Conservation (phyloP, 1,140 invertebrate species). For the Aplysia californica region DNA sequence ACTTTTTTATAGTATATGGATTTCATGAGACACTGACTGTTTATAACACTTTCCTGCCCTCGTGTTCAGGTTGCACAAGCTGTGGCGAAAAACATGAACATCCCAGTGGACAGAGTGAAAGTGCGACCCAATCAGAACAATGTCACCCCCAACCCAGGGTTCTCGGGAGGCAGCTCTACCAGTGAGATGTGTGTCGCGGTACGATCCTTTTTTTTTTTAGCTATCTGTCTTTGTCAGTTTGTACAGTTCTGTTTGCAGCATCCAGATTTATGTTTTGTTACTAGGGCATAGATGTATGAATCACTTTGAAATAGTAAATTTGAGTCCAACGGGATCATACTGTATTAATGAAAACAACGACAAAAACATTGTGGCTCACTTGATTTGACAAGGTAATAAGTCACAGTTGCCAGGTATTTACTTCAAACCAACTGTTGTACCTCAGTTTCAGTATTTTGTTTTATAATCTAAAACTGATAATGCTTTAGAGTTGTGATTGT, state of each 20-base stretch:
- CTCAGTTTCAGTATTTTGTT: no score
- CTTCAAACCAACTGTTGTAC: no score
- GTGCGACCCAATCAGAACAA: conserved; percentile 76
- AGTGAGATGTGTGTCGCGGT: conserved; percentile 72
- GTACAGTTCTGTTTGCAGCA: neutral
- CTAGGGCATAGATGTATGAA: neutral
- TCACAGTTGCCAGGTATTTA: no score
- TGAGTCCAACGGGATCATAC: no score
- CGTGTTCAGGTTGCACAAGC: conserved; percentile 85
- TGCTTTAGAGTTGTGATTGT: no score
- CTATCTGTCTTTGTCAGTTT: neutral
- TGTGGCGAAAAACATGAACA: conserved; percentile 77
- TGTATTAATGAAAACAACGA: no score
- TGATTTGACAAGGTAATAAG: no score
- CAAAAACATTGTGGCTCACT: no score
- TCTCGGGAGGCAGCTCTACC: conserved; percentile 78
- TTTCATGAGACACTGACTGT: no score
- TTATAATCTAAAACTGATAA: no score
- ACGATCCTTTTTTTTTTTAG: neutral
- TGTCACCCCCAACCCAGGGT: conserved; percentile 66
- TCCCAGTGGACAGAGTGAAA: conserved; percentile 76
- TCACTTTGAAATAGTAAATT: neutral
- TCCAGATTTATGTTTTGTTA: neutral
- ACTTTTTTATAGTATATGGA: no score
- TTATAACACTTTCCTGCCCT: no score